These are phyloP conservation scores for Falco cherrug DNA, from an alignment of 2,797 vertebrate genomes.

Conservation along the genomic window DNA sequence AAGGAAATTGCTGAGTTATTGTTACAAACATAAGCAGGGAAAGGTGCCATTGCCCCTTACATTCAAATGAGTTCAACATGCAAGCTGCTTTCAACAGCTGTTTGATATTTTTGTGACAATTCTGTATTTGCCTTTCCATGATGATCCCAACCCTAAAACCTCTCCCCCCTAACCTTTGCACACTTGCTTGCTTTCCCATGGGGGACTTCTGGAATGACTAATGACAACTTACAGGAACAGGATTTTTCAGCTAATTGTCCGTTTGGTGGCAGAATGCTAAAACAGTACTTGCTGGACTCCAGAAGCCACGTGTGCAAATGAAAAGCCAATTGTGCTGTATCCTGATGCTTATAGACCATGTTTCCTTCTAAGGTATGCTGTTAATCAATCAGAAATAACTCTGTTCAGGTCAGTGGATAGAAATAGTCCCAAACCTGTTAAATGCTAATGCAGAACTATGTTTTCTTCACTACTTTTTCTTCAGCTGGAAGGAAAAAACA, in stretches of 20 bases:
- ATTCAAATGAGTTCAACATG: background rate
- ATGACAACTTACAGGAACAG: background rate
- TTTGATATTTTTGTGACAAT: background rate
- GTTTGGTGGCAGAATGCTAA: background rate
- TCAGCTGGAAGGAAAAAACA: background rate
- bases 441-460: background rate
- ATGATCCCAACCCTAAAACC: background rate
- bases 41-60: background rate
- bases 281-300: background rate
- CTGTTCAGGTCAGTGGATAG: background rate
- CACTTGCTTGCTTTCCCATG: background rate
- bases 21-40: background rate
- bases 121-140: background rate
- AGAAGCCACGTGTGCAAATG: background rate
- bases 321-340: background rate
- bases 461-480: background rate
- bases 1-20: background rate
- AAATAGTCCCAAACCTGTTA: background rate
- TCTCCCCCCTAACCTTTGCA: background rate
- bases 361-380: background rate
- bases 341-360: background rate
- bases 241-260: background rate
- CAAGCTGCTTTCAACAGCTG: background rate
- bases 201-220: background rate
- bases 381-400: background rate